Evolutionary conservation across 2,888 invertebrate species (phyloP), one percentile per base, ranked within the genome.

Genomic region (Rhamphomyia laevipes): DNA sequence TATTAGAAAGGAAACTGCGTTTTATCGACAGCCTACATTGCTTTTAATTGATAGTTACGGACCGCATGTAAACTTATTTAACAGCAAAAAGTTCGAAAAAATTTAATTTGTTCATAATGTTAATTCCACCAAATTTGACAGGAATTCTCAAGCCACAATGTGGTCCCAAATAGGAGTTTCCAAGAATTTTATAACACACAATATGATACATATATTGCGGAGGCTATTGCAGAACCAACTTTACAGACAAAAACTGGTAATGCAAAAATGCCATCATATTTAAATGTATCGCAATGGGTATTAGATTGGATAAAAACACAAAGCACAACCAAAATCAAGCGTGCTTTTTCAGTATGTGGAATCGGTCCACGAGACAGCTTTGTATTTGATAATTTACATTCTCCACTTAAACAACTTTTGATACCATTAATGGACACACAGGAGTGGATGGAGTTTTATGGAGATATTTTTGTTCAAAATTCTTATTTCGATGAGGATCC

Each of bases 401-500:
- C 15, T 31, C 31, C 31, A 31, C 16, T 43, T 13, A 43, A n/a
- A 12, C 10, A 16, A 17, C 16, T 44, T 15, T 33, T 44, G 31
- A 12, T 10, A 13, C 33, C 43, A 16, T 44, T 31, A 44, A 10
- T 31, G 13, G 17, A 44, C 17, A 31, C 15, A 27, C 11, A 44
- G 16, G 17, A 44, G 11, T 44, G 27, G 43, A 11, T 44, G 4
- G 17, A 44, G 31, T 13, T 15, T 12, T 44, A 31, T 17, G 43
- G 43, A 12, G 31, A 17, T 31, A 18, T 11, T 6, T 11, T 44
- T 16, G 30, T 17, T 4, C 4, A 27, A n/a, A n/a, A 23, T 27
- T 43, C 17, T 17, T 44, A 44, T 16, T 44, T 44, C 17, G 43
- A 44, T 16, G 43, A 31, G 43, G 30, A 44, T 16, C 43, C 33